Conservation (phyloP, 1,140 invertebrate genomes). For the Zaprionus capensis region DNA sequence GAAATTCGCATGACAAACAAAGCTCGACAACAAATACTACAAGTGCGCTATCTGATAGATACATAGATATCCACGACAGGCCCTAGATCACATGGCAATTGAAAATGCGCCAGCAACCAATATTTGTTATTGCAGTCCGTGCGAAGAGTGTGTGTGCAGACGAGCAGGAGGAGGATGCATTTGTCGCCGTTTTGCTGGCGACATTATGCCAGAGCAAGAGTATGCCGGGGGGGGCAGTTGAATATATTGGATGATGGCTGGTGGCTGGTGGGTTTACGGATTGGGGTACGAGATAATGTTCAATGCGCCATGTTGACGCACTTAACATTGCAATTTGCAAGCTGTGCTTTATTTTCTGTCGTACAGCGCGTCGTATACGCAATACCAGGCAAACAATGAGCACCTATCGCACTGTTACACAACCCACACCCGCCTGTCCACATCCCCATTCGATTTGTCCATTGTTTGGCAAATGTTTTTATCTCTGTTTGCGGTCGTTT, state of each 20-base stretch:
- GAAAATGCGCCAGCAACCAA: conserved; percentile 65
- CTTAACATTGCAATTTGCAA: conserved; percentile 71
- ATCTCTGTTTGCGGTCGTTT: conserved; percentile 49
- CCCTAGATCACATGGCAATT: conserved; percentile 64
- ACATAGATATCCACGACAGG: conserved; percentile 44
- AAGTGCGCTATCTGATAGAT: conserved; percentile 28
- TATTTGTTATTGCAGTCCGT: conserved; percentile 69
- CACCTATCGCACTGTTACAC: conserved; percentile 32
- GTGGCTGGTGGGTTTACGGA: not conserved
- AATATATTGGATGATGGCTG: not conserved
- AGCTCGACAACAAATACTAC: conserved; percentile 37
- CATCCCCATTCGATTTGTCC: conserved; percentile 41
- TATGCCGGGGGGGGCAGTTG: not conserved
- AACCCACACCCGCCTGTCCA: not conserved
- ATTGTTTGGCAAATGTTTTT: conserved; percentile 56
- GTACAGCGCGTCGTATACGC: conserved; percentile 52
- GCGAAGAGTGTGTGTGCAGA: not conserved
- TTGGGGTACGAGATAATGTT: conserved; percentile 20
- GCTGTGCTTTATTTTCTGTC: conserved; percentile 50
- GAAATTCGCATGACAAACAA: conserved; percentile 49
- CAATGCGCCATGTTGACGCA: conserved; percentile 46
- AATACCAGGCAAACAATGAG: conserved; percentile 61
- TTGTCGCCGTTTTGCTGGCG: conserved; percentile 77
- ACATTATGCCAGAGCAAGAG: conserved; percentile 59
- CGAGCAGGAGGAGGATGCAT: conserved; percentile 24